Percentiles rank a stretch among this genome's conserved stretches.
phyloP scores from a whole-genome alignment of 2,797 vertebrate species.

The Alectoris magna region DNA sequence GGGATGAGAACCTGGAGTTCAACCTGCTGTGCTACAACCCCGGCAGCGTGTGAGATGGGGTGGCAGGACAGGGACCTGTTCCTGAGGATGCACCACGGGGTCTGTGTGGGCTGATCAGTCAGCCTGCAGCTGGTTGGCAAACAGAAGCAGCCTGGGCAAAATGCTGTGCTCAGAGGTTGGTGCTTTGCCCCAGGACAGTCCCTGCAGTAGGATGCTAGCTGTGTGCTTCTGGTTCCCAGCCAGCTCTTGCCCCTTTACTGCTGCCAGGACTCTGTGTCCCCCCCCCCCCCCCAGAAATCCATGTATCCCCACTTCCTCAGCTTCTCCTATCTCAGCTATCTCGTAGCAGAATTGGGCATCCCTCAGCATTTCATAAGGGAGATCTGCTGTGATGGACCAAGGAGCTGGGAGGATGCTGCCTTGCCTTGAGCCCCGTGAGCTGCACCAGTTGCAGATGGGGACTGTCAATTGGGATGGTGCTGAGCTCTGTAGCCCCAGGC shows the following conservation, averaged over 20 bases:
- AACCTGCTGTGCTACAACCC: conserved; percentile 98
- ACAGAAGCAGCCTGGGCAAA: neutral
- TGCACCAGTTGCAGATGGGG: accelerated
- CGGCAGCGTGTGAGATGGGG: conserved; percentile 82
- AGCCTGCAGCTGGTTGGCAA: neutral
- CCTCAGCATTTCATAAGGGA: neutral
- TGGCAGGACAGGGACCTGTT: neutral
- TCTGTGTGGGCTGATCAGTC: neutral
- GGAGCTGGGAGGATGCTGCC: neutral
- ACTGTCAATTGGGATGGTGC: neutral
- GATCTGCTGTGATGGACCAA: neutral
- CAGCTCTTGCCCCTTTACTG: neutral
- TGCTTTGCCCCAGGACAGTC: neutral
- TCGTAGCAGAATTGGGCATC: neutral
- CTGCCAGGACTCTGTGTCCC: neutral
- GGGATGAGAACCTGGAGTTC: conserved; percentile 96
- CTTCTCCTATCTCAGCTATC: neutral
- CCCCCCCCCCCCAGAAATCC: neutral
- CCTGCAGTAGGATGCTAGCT: neutral
- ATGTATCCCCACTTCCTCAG: accelerated
- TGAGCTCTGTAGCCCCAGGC: neutral
- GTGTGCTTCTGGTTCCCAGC: neutral
- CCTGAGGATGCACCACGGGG: neutral
- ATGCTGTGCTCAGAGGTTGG: neutral
- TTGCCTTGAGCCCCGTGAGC: accelerated